phyloP scores from a whole-genome alignment of 53 echinoderm and acorn worm genomes.

The Echinarachnius parma region DNA sequence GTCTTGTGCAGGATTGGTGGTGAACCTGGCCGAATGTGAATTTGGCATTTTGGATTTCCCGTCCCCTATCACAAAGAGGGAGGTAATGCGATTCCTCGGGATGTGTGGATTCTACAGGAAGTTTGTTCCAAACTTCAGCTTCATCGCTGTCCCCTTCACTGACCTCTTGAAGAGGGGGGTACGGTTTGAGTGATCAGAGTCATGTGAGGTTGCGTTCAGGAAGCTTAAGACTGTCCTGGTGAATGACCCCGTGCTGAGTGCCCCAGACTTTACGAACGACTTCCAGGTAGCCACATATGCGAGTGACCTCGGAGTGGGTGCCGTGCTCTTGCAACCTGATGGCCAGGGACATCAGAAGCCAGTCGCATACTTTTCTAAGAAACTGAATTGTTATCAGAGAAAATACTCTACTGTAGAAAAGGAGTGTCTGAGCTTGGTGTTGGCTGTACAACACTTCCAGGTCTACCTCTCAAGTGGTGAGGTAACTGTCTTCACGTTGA shows the following conservation, averaged over 20 bases:
- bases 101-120: constrained; percentile 45
- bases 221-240: too few relatives aligned
- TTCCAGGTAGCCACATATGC: too few relatives aligned
- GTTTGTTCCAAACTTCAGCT: background rate
- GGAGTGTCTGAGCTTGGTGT: constrained; percentile 7
- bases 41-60: constrained; percentile 27
- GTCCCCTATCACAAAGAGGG: constrained; percentile 23
- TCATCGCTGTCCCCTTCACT: constrained; percentile 38
- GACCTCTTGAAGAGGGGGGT: constrained; percentile 46
- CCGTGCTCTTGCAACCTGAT: too few relatives aligned
- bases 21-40: constrained; percentile 48
- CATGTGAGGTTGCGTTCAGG: too few relatives aligned
- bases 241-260: too few relatives aligned
- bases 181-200: constrained; percentile 41
- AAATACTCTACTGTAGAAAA: constrained; percentile 44
- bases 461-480: background rate
- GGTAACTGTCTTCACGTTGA: background rate
- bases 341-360: too few relatives aligned
- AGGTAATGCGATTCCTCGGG: constrained; percentile 41
- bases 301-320: too few relatives aligned
- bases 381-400: constrained; percentile 15
- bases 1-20: constrained; percentile 28
- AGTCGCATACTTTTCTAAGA: too few relatives aligned
- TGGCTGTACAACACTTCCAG: constrained; percentile 36
- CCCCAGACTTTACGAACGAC: too few relatives aligned